Evolutionary conservation across 2,888 invertebrate genomes (phyloP).

Genomic region (Habrosyne pyritoides): DNA sequence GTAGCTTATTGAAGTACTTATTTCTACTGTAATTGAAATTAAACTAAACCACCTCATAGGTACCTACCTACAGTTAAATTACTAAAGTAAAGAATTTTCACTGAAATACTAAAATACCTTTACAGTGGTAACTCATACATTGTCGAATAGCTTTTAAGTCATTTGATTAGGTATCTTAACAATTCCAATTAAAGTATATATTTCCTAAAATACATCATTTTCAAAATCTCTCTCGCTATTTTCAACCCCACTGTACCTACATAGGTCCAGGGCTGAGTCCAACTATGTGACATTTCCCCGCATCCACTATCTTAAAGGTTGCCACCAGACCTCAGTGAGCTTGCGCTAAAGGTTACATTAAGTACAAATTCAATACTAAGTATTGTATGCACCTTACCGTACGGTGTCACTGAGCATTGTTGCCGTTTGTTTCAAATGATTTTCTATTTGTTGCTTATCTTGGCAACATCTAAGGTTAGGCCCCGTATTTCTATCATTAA

Average conservation of each 20-base stretch:
- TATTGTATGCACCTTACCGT: constrained; percentile 33
- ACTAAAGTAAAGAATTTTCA: too few species aligned
- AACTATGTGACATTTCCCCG: constrained; percentile 81
- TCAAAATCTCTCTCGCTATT: constrained; percentile 27
- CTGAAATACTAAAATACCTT: too few species aligned
- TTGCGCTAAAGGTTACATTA: constrained; percentile 70
- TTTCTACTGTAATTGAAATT: too few species aligned
- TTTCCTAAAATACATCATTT: not conserved
- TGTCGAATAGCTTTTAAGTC: not conserved
- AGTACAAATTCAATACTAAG: constrained; percentile 73
- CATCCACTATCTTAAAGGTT: constrained; percentile 79
- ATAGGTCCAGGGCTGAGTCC: constrained; percentile 75
- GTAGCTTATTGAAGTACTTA: too few species aligned
- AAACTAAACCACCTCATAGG: too few species aligned
- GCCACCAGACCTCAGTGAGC: constrained; percentile 50
- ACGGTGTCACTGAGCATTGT: constrained; percentile 43
- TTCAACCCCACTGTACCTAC: constrained; percentile 51
- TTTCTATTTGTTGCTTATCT: constrained; percentile 25
- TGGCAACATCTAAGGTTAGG: constrained; percentile 1
- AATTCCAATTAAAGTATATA: too few species aligned
- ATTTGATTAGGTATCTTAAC: too few species aligned
- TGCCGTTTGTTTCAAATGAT: constrained; percentile 44
- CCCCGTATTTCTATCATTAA: not conserved
- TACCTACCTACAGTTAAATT: too few species aligned
- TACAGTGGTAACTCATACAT: not conserved